Base-by-base conservation (phyloP, 2,888 invertebrate species). In the Malacosoma neustria region DNA sequence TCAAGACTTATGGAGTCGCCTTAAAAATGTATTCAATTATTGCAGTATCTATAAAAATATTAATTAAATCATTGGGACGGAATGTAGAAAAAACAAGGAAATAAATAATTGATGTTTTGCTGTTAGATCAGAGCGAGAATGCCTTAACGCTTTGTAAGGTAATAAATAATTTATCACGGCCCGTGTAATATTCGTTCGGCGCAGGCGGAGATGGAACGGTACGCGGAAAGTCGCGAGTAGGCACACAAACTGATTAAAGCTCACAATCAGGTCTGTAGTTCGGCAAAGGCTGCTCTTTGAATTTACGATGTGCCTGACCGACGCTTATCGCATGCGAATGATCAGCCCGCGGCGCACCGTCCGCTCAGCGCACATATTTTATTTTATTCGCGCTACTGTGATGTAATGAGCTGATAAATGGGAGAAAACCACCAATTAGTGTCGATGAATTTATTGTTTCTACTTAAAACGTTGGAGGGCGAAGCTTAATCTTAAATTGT, bases 341-440 rank as follows among this genome's bases (percentile, higher is more conserved):
- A 84, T 84, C 85, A 73, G 81, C 80, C 82, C 74, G 74, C 76
- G 77, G 82, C 81, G 79, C 75, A 74, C 74, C 71, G 77, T 68
- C 77, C 69, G 72, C 81, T 73, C 79, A 71, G 68, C 79, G 73
- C 81, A 82, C 80, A 85, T 80, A 84, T 85, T 85, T 85, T 84
- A 84, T 84, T 85, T 84, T 82, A 84, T 84, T 85, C 84, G 80
- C 84, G 82, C 85, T 85, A 84, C 85, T 77, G 85, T 85, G 85
- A 85, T 85, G 85, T 84, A 84, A 85, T 85, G 85, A 85, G 82
- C 84, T 81, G 85, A 85, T 85, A 85, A 85, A 84, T 85, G 77
- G 80, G 74, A 84, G 84, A 85, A 84, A 85, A 85, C 85, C 84
- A 84, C 85, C 85, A 85, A 85, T 85, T 85, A 85, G 85, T 81